Evolutionary conservation across 1,140 invertebrate species (phyloP).

Genomic region (Calephelis nemesis): DNA sequence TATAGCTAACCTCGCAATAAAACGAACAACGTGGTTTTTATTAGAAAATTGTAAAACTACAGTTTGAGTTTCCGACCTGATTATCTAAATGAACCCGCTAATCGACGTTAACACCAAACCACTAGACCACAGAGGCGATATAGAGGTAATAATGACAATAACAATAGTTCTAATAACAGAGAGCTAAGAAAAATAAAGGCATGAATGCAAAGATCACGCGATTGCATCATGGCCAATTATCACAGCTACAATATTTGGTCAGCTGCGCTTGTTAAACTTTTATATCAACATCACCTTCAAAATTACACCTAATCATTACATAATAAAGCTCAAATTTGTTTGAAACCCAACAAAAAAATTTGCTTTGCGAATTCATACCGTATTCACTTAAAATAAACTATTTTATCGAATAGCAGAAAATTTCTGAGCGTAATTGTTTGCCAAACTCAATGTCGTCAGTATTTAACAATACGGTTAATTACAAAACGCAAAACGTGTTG

Average conservation of each 20-base stretch:
- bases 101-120: too few species aligned
- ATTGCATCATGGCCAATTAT: slow-evolving; percentile 76
- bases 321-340: slow-evolving; percentile 17
- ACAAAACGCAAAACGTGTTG: slow-evolving; percentile 34
- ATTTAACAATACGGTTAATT: slow-evolving; percentile 61
- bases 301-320: slow-evolving; percentile 3
- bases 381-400: slow-evolving; percentile 35
- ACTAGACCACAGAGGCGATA: not conserved
- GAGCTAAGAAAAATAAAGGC: slow-evolving; percentile 33
- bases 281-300: slow-evolving; percentile 3
- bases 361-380: slow-evolving; percentile 34
- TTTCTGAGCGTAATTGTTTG: slow-evolving; percentile 45
- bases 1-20: too few species aligned
- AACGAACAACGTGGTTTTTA: too few species aligned
- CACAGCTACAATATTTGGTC: slow-evolving; percentile 76
- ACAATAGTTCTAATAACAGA: slow-evolving; percentile 29
- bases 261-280: slow-evolving; percentile 54
- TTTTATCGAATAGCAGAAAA: slow-evolving; percentile 23
- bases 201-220: slow-evolving; percentile 57
- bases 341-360: slow-evolving; percentile 22
- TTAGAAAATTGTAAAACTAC: too few species aligned
- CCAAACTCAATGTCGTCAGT: slow-evolving; percentile 61
- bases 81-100: too few species aligned
- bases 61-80: too few species aligned
- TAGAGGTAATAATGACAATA: slow-evolving; percentile 8